Percentiles rank a stretch among this genome's conserved stretches.
phyloP scores from a whole-genome alignment of 2,797 vertebrate genomes.

The Champsocephalus gunnari region DNA sequence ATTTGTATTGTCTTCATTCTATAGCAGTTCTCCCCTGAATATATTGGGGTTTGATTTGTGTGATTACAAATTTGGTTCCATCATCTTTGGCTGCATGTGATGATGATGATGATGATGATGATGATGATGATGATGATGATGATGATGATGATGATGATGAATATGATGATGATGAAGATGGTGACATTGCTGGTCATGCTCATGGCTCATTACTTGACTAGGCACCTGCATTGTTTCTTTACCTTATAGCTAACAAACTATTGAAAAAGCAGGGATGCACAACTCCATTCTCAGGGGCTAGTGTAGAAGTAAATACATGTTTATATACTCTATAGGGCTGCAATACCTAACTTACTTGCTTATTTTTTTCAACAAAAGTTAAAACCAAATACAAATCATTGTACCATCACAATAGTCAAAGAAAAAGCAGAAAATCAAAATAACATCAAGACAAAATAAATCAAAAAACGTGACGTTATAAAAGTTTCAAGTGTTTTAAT shows the following conservation, averaged over 20 bases:
- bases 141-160: slow-evolving; percentile 82
- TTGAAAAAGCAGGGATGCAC: slow-evolving; percentile 57
- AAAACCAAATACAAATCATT: not conserved
- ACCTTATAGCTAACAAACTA: slow-evolving; percentile 20
- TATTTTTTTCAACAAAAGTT: not conserved
- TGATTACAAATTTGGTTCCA: slow-evolving; percentile 87
- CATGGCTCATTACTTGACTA: slow-evolving; percentile 85
- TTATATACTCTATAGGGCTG: not conserved
- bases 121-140: too few species aligned
- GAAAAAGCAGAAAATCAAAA: not conserved
- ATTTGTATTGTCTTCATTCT: slow-evolving; percentile 54
- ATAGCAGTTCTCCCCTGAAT: slow-evolving; percentile 82
- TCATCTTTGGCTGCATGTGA: slow-evolving; percentile 93
- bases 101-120: slow-evolving; percentile 81
- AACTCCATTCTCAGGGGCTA: slow-evolving; percentile 47
- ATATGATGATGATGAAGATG: slow-evolving; percentile 74
- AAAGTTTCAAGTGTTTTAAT: not conserved
- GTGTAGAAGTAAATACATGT: not conserved
- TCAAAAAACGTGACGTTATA: not conserved
- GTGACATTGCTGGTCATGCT: slow-evolving; percentile 76
- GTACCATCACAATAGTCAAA: not conserved
- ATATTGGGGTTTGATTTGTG: slow-evolving; percentile 76
- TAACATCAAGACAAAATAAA: not conserved
- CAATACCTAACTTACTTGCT: not conserved
- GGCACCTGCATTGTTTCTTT: slow-evolving; percentile 92